Conservation (phyloP, 2,113 vertebrate species). For the Drymodes brunneopygia region DNA sequence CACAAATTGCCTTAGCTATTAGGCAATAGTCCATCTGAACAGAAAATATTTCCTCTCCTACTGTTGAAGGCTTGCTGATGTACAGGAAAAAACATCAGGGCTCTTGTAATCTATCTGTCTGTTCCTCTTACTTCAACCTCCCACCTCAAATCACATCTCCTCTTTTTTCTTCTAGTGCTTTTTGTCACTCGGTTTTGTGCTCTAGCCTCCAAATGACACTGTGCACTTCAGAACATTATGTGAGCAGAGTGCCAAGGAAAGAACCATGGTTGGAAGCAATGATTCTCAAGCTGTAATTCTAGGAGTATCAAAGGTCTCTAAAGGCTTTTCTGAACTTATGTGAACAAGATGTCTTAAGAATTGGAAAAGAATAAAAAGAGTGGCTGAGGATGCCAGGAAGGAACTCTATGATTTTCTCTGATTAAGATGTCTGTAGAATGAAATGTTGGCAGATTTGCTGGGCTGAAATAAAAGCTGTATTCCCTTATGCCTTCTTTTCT, state of each 20-base stretch:
- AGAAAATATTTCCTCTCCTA: neutral
- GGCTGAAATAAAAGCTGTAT: neutral
- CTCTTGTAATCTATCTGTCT: neutral
- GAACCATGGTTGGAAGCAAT: neutral
- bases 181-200: slow-evolving; percentile 22
- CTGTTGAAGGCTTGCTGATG: neutral
- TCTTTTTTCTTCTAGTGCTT: neutral
- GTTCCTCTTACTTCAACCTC: neutral
- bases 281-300: neutral
- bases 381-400: neutral
- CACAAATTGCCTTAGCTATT: neutral
- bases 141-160: neutral
- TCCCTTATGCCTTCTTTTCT: neutral
- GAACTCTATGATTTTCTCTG: neutral
- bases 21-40: neutral
- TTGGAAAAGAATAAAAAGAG: neutral
- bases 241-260: neutral
- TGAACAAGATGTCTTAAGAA: neutral
- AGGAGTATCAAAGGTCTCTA: neutral
- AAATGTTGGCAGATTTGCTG: neutral
- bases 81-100: neutral
- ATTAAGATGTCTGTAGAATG: neutral
- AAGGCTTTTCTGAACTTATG: neutral
- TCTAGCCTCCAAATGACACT: neutral
- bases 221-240: neutral